phyloP scores from a whole-genome alignment of 2,113 vertebrate species.

The Petaurus breviceps region DNA sequence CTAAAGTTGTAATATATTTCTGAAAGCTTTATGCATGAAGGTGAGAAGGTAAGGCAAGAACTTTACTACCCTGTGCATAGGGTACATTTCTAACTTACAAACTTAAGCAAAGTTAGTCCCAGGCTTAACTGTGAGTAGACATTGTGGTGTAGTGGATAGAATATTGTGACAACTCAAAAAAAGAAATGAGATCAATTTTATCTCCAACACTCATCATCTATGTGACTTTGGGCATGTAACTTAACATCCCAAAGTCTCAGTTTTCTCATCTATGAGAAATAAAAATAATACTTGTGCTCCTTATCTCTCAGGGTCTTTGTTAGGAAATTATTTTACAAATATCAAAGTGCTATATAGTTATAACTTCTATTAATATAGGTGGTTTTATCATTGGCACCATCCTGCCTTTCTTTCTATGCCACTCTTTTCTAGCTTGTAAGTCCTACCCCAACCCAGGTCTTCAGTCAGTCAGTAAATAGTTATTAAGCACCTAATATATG shows the following conservation, averaged over 20 bases:
- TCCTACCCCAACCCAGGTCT: background rate
- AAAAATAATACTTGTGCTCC: background rate
- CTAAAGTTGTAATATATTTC: too few relatives aligned
- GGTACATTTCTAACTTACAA: too few relatives aligned
- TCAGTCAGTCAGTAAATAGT: background rate
- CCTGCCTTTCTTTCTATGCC: background rate
- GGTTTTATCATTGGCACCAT: background rate
- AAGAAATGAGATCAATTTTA: too few relatives aligned
- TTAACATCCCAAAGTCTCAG: background rate
- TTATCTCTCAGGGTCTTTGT: background rate
- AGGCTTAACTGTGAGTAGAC: too few relatives aligned
- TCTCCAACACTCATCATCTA: too few relatives aligned
- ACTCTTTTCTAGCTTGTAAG: background rate
- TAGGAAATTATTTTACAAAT: background rate
- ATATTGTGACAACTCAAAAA: too few relatives aligned
- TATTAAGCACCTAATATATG: background rate
- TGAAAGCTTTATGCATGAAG: too few relatives aligned
- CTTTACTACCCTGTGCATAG: too few relatives aligned
- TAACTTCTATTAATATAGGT: background rate
- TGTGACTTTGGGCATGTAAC: too few relatives aligned
- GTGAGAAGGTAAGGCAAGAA: too few relatives aligned
- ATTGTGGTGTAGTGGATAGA: too few relatives aligned
- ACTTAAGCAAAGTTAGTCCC: too few relatives aligned
- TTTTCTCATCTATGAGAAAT: background rate
- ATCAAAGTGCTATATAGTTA: background rate